Conservation (phyloP, 2,797 vertebrate species). For the Parauchenoglanis punctatus region DNA sequence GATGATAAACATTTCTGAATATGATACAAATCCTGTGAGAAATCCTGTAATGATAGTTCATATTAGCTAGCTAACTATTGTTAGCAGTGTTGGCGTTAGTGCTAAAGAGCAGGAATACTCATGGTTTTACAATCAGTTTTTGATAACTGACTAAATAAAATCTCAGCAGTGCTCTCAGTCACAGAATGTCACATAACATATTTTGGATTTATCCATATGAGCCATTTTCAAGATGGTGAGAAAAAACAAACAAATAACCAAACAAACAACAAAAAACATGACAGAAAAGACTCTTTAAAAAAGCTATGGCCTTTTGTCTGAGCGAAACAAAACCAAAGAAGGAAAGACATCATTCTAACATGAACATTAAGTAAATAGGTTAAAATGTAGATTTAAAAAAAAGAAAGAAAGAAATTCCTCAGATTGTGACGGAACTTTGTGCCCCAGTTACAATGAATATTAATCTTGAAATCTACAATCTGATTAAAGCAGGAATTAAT, state of each 20-base stretch:
- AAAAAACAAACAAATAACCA: too few species aligned
- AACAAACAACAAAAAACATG: background rate
- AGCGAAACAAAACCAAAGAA: background rate
- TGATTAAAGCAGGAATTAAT: background rate
- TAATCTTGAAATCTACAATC: background rate
- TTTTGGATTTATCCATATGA: background rate
- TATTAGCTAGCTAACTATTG: background rate
- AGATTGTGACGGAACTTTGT: background rate
- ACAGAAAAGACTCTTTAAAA: background rate
- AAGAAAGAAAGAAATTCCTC: background rate
- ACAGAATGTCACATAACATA: background rate
- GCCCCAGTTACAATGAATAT: background rate
- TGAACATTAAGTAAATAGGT: background rate
- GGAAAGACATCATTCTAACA: background rate
- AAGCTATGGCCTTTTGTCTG: background rate
- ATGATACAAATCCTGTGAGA: background rate
- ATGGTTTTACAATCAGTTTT: background rate
- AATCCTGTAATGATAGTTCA: background rate
- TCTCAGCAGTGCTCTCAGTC: background rate
- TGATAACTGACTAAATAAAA: background rate
- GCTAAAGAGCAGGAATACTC: background rate
- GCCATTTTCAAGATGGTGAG: too few species aligned
- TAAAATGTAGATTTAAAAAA: background rate
- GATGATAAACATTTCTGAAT: background rate
- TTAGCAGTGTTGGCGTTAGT: background rate